A percentile compares a stretch with the other conserved stretches of the same genome.
phyloP scores from a whole-genome alignment of 1,140 invertebrate species.

The Heliconius hermathena region DNA sequence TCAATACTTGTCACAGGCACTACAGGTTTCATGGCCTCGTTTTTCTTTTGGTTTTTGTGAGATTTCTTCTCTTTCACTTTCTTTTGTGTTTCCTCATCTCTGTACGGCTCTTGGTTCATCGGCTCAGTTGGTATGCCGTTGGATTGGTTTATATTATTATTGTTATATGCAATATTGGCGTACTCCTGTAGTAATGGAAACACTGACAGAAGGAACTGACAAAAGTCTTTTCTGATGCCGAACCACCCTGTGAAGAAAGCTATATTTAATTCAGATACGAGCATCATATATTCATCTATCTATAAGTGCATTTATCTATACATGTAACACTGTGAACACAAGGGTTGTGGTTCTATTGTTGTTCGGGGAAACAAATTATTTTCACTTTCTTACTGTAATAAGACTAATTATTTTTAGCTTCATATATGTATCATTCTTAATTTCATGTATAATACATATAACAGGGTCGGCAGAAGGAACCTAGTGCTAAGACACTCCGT shows the following conservation, averaged over 20 bases:
- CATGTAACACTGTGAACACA: too few relatives aligned
- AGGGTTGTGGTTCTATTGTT: too few relatives aligned
- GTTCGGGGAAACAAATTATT: too few relatives aligned
- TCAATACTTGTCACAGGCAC: conserved; percentile 94
- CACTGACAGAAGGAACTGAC: conserved; percentile 94
- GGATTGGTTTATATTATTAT: conserved; percentile 83
- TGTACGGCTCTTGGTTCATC: conserved; percentile 81
- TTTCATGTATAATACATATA: too few relatives aligned
- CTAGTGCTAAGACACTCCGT: too few relatives aligned
- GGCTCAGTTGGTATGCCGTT: conserved; percentile 59
- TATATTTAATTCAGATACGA: neutral
- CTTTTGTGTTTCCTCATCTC: conserved; percentile 78
- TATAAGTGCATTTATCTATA: too few relatives aligned
- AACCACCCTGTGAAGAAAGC: conserved; percentile 93
- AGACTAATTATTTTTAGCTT: too few relatives aligned
- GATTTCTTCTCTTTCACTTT: conserved; percentile 84
- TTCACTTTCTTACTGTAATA: too few relatives aligned
- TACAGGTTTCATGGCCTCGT: conserved; percentile 90
- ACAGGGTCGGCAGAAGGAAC: too few relatives aligned
- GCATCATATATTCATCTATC: too few relatives aligned
- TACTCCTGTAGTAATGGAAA: conserved; percentile 98
- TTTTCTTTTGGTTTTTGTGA: conserved; percentile 86
- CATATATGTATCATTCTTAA: too few relatives aligned
- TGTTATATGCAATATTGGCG: conserved; percentile 96
- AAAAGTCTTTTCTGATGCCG: conserved; percentile 98